Evolutionary conservation across 2,113 vertebrate genomes (phyloP).

Genomic region (Rana temporaria): DNA sequence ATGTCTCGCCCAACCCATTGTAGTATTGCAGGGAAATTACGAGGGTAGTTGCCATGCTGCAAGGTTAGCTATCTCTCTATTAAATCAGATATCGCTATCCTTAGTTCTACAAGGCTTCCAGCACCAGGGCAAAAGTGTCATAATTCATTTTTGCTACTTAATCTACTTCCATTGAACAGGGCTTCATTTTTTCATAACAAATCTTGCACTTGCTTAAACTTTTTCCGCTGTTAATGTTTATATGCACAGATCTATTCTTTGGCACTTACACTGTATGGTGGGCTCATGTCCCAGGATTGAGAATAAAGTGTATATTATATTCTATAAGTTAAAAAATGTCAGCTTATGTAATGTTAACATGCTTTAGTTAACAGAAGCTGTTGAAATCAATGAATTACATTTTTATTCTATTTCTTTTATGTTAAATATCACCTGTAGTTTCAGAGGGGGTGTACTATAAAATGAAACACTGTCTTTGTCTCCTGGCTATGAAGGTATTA

Average conservation of each 20-base stretch:
- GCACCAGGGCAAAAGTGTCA: not conserved
- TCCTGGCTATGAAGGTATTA: too few species aligned
- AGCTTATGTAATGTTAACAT: too few species aligned
- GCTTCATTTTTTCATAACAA: not conserved
- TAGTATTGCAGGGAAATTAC: conserved; percentile 1
- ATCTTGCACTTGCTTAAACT: conserved; percentile 14
- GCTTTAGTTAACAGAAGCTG: too few species aligned
- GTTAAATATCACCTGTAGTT: too few species aligned
- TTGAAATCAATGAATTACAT: too few species aligned
- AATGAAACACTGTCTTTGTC: too few species aligned
- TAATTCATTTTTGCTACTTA: too few species aligned
- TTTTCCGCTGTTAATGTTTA: not conserved
- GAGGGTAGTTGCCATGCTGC: not conserved
- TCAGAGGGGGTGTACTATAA: too few species aligned
- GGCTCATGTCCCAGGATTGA: not conserved
- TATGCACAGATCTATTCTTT: conserved; percentile 4
- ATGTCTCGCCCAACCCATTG: conserved; percentile 20
- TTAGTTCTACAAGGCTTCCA: not conserved
- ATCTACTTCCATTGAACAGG: not conserved
- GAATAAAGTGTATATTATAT: not conserved
- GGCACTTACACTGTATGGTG: conserved; percentile 11
- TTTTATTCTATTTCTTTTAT: too few species aligned
- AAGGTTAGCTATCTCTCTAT: not conserved
- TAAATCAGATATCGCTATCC: not conserved
- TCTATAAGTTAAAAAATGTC: too few species aligned